These are phyloP conservation scores for Pilophorus perplexus DNA, from an alignment of 2,888 invertebrate genomes.

Conservation along the genomic window DNA sequence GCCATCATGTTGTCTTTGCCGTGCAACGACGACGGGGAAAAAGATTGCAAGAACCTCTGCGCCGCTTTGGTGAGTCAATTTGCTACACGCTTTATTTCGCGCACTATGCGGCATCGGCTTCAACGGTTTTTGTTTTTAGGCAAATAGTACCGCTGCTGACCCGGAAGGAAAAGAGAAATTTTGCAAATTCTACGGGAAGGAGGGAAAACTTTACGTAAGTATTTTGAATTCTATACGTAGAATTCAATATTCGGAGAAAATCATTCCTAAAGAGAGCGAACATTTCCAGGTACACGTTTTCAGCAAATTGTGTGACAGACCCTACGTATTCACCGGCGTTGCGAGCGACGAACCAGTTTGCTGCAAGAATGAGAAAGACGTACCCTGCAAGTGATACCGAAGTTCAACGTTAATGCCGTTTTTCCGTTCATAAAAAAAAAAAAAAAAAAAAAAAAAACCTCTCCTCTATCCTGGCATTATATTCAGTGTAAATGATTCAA, in stretches of 20 bases:
- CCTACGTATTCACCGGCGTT: conserved; percentile 3
- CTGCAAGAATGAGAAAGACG: neutral
- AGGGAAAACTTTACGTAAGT: neutral
- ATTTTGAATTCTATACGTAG: no score
- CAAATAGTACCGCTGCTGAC: neutral
- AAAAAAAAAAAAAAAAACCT: no score
- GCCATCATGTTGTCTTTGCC: neutral
- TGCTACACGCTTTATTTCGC: neutral
- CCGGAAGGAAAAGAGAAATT: neutral
- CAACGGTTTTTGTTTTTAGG: no score
- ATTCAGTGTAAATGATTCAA: no score
- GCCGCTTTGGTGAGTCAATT: neutral
- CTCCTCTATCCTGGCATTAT: no score
- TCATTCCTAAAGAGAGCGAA: no score
- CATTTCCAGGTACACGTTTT: conserved; percentile 1
- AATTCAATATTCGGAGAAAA: no score
- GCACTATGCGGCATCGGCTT: no score
- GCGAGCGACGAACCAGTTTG: neutral
- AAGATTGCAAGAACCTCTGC: neutral
- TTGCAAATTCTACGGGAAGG: neutral
- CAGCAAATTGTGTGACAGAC: conserved; percentile 9
- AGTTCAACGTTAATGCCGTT: no score
- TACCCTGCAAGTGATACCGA: no score
- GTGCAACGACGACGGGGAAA: neutral
- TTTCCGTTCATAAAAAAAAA: no score